Conservation (phyloP, 2,113 vertebrate genomes). For the Numida meleagris region DNA sequence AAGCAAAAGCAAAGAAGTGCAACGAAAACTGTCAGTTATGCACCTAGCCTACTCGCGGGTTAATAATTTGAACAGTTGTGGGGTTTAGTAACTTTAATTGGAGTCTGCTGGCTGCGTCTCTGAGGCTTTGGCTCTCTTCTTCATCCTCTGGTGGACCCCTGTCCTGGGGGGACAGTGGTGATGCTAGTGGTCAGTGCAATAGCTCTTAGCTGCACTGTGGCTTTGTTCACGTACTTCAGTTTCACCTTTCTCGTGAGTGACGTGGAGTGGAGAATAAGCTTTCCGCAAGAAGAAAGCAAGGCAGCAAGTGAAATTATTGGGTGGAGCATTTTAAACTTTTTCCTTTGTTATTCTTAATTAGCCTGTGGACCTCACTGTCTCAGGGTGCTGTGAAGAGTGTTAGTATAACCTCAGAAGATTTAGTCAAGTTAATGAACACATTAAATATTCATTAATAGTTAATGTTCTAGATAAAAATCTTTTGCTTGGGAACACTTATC, state of each 20-base stretch:
- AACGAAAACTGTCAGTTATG: neutral
- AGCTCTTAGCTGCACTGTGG: neutral
- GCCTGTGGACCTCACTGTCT: neutral
- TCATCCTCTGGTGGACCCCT: neutral
- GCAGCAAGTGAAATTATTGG: neutral
- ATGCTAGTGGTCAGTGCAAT: neutral
- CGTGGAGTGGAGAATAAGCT: neutral
- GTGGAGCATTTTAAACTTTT: neutral
- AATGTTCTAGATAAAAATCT: neutral
- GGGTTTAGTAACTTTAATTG: accelerated
- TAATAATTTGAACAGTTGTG: neutral
- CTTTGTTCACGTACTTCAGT: neutral
- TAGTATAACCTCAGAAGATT: neutral
- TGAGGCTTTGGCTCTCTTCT: neutral
- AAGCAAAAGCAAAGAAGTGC: neutral
- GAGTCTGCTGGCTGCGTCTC: neutral
- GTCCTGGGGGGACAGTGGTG: neutral
- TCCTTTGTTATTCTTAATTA: neutral
- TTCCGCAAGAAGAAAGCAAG: neutral
- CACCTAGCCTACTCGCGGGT: neutral
- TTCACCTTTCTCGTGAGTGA: too few species aligned
- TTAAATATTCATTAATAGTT: neutral
- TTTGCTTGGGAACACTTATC: neutral
- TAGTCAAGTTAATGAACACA: neutral
- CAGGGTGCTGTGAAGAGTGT: neutral